Evolutionary conservation across 2,797 vertebrate species (phyloP).

Genomic region (Dipus sagitta): DNA sequence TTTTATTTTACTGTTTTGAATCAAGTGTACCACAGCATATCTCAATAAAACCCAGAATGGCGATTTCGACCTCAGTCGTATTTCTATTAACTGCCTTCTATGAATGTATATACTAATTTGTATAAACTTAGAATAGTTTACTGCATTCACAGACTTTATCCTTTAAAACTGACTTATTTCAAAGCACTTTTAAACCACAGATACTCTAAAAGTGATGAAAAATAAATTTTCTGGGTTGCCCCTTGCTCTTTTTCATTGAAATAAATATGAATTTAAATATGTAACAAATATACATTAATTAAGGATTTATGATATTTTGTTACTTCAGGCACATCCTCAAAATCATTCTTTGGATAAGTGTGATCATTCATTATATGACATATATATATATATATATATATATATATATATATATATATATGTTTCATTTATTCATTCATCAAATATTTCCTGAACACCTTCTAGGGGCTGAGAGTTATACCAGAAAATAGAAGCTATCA

Average conservation of each 20-base stretch:
- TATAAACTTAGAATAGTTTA: not conserved
- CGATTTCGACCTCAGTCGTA: not conserved
- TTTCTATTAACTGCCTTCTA: slow-evolving; percentile 11
- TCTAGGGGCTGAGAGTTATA: not conserved
- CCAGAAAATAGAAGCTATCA: not conserved
- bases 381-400: too few relatives aligned
- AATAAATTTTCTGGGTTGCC: not conserved
- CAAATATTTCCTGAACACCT: slow-evolving; percentile 11
- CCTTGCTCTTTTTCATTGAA: slow-evolving; percentile 23
- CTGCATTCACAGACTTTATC: not conserved
- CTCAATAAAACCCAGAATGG: not conserved
- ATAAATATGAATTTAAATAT: slow-evolving; percentile 49
- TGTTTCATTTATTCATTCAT: not conserved
- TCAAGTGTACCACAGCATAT: not conserved
- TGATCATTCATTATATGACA: not conserved
- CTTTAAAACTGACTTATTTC: slow-evolving; percentile 21
- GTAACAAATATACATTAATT: slow-evolving; percentile 33
- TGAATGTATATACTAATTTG: not conserved
- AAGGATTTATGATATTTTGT: slow-evolving; percentile 8
- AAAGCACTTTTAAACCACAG: slow-evolving; percentile 56
- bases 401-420: too few relatives aligned
- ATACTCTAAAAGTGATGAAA: slow-evolving; percentile 39
- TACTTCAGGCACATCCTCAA: not conserved
- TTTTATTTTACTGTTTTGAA: slow-evolving; percentile 60
- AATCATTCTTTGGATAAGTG: not conserved